phyloP scores from a whole-genome alignment of 2,797 vertebrate species.

The Phoeniculus purpureus region DNA sequence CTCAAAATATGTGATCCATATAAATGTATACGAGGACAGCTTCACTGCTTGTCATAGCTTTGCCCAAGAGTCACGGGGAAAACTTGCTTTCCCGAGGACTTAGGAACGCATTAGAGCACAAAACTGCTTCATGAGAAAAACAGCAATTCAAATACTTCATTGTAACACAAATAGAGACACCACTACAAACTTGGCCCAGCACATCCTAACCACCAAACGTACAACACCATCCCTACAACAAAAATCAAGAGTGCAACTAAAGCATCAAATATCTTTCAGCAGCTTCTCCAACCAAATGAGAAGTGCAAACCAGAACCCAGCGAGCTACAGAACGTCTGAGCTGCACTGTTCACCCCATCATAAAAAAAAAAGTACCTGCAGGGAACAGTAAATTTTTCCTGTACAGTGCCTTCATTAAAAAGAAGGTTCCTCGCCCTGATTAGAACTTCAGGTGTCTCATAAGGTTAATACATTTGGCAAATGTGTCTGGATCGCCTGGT shows the following conservation, averaged over 20 bases:
- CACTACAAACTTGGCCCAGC: background rate
- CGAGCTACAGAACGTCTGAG: background rate
- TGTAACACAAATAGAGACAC: background rate
- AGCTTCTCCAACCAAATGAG: background rate
- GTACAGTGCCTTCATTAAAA: background rate
- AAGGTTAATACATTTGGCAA: background rate
- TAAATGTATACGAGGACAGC: background rate
- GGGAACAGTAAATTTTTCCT: background rate
- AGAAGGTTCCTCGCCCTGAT: conserved; percentile 9
- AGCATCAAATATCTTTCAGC: background rate
- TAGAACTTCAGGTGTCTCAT: background rate
- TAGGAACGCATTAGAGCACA: background rate
- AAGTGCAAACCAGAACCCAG: background rate
- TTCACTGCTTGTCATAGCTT: background rate
- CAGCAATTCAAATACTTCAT: background rate
- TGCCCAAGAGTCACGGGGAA: background rate
- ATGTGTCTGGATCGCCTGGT: background rate
- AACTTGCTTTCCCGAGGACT: background rate
- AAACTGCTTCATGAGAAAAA: background rate
- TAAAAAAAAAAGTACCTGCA: background rate
- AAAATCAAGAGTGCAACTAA: background rate
- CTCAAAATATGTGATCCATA: background rate
- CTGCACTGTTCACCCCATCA: background rate
- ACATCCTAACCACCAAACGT: background rate
- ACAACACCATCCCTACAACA: background rate